These are phyloP conservation scores for Agelaius tricolor DNA, from an alignment of 2,113 vertebrate genomes.

Conservation along the genomic window DNA sequence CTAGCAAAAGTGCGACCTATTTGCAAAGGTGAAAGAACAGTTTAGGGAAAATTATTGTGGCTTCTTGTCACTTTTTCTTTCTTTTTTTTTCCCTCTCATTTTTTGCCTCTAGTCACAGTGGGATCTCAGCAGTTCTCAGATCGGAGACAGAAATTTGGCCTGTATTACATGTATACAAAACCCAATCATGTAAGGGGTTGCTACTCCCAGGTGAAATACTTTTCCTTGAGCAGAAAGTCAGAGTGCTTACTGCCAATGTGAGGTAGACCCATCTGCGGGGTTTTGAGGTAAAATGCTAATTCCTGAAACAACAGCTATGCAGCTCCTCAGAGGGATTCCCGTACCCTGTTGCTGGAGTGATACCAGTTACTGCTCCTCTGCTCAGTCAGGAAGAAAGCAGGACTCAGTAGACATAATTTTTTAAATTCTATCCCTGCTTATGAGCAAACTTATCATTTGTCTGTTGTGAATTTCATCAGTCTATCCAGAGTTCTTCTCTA, in stretches of 20 bases:
- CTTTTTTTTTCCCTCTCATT: neutral
- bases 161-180: neutral
- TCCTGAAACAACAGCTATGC: neutral
- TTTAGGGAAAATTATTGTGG: neutral
- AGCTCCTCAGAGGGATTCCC: neutral
- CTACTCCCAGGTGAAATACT: neutral
- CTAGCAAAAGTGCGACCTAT: neutral
- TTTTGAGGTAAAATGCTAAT: conserved; percentile 13
- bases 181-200: neutral
- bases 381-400: neutral
- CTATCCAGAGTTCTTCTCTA: neutral
- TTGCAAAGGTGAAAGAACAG: conserved; percentile 32
- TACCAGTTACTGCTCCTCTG: neutral
- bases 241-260: neutral
- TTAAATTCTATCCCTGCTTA: neutral
- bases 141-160: neutral
- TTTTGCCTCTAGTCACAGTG: neutral
- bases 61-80: conserved; percentile 2
- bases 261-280: neutral
- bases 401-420: neutral
- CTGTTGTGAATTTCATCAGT: neutral
- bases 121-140: neutral
- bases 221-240: neutral
- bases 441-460: neutral
- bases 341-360: neutral